Percentiles rank a stretch among this genome's conserved stretches.
Conservation (phyloP, 2,888 invertebrate species). For the Drosophila heteroneura region DNA sequence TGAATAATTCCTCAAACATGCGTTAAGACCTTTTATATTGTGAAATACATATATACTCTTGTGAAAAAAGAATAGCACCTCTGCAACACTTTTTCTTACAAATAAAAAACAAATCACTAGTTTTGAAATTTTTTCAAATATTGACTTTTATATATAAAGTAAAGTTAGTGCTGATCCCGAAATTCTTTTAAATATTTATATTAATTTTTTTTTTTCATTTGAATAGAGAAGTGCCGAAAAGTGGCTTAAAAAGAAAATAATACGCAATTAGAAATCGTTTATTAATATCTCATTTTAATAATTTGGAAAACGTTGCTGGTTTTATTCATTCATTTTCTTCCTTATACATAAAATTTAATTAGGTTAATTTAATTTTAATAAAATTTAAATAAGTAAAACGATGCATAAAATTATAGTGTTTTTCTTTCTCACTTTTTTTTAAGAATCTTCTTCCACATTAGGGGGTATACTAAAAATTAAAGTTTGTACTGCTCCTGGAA, state of each 20-base stretch:
- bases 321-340: neutral
- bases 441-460: too few species aligned
- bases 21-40: neutral
- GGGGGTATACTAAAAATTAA: neutral
- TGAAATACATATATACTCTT: neutral
- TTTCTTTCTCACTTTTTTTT: neutral
- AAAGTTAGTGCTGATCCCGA: neutral
- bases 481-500: neutral
- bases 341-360: neutral
- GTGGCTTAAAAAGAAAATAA: neutral
- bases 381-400: neutral
- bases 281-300: neutral
- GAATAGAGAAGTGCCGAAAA: neutral
- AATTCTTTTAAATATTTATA: neutral
- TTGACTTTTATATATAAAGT: neutral
- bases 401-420: neutral
- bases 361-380: neutral
- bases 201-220: neutral
- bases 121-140: neutral
- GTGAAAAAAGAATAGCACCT: neutral
- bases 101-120: neutral
- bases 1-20: conserved; percentile 9
- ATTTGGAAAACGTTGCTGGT: neutral
- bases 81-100: neutral
- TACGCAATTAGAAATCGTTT: neutral